Evolutionary conservation across 2,888 invertebrate species (phyloP).

Genomic region (Patella ulyssiponensis): DNA sequence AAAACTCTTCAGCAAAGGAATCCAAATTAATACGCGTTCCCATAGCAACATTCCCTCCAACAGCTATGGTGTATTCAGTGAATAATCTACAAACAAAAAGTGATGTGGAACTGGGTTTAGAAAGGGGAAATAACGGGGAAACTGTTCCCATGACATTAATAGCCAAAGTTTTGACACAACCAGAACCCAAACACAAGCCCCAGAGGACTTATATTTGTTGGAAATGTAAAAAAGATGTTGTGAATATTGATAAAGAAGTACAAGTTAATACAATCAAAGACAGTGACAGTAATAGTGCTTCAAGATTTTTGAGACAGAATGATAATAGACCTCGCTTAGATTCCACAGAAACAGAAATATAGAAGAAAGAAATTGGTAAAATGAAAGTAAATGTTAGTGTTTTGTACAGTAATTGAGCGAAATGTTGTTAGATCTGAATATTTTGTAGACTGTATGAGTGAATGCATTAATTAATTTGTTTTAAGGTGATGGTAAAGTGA

Average conservation of each 20-base stretch:
- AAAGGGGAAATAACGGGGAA: slow-evolving; percentile 10
- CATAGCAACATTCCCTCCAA: slow-evolving; percentile 86
- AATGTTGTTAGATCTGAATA: no score
- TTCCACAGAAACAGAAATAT: slow-evolving; percentile 57
- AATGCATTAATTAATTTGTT: no score
- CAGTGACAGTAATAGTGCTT: slow-evolving; percentile 12
- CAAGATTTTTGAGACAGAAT: slow-evolving; percentile 29
- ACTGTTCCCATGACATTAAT: slow-evolving; percentile 66
- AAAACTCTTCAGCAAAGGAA: slow-evolving; percentile 45
- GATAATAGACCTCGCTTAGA: slow-evolving; percentile 37
- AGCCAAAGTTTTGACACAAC: slow-evolving; percentile 65
- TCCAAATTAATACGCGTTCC: slow-evolving; percentile 80
- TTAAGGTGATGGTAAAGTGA: no score
- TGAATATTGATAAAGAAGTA: slow-evolving; percentile 57
- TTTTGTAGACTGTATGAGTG: no score
- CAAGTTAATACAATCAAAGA: slow-evolving; percentile 52
- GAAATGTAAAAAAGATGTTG: slow-evolving; percentile 61
- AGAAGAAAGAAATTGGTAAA: neutral
- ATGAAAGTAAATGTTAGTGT: no score
- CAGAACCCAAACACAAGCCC: slow-evolving; percentile 51
- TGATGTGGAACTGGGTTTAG: neutral
- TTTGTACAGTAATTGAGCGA: no score
- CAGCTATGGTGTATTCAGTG: slow-evolving; percentile 82
- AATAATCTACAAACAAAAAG: slow-evolving; percentile 49
- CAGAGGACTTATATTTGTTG: slow-evolving; percentile 62